Base-by-base conservation (phyloP, 92 coral and sea anemone genomes). In the Virgularia gustaviana region DNA sequence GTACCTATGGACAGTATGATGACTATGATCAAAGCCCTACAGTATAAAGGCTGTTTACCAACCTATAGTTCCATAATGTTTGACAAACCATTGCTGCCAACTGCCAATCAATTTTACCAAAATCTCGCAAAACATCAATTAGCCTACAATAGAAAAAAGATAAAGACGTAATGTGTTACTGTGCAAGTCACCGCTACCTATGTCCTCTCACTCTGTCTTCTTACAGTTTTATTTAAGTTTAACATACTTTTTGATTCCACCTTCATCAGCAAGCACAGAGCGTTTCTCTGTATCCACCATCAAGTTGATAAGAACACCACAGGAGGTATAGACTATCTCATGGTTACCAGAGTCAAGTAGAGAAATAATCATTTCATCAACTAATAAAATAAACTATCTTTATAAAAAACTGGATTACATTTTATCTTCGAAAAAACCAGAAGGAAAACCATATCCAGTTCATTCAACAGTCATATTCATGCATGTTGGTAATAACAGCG, bases 81-180 rank as follows among this genome's bases (percentile, higher is more conserved):
- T 92, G 98, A 67, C 98, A 92, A 49, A 92, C 98, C 98, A 92
- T 92, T 35, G 90, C 82, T 52, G 98, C 83, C 57, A 92, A 62
- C 75, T 92, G 98, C 98, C 98, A 92, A 63, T 92, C 98, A 84
- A 89, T 86, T 63, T 89, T 92, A 22, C 98, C 98, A 85, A 92
- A 92, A 76, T 92, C 98, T 67, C 87, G 89, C 25, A 92, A 80
- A 44, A 92, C 98, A 78, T 92, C 98, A 16, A 92, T 88, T 30
- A 92, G 86, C 71, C 98, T 88, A 32, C 18, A 28, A 55, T 70
- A 49, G 20, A 44, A 25, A 47, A 80, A 3, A 37, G 13, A 2
- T 33, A 57, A 30, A 20, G n/a, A n/a, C n/a, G n/a, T n/a, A 29
- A 20, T 24, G 57, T 51, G 22, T 51, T 30, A 12, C 13, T 51